Percentiles rank a stretch among this genome's conserved stretches.
Evolutionary conservation across 53 echinoderm and acorn worm species (phyloP).

Genomic region (Glandiceps talaboti): DNA sequence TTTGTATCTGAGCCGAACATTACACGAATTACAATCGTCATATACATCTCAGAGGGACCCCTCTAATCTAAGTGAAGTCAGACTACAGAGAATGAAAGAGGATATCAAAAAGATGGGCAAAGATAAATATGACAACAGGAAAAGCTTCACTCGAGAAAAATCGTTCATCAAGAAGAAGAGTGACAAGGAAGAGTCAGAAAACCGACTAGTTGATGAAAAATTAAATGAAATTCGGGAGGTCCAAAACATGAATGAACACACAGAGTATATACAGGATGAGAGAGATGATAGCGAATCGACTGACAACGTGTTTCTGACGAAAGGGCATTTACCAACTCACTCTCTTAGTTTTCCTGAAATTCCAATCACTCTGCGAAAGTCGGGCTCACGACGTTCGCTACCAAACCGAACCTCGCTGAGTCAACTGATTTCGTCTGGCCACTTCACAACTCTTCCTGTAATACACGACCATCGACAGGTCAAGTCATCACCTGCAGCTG

Average conservation of each 20-base stretch:
- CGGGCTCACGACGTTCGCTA: neutral
- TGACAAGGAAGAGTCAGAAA: neutral
- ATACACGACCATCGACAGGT: constrained; percentile 5
- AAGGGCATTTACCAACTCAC: constrained; percentile 17
- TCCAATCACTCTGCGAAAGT: constrained; percentile 4
- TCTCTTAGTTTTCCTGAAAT: constrained; percentile 49
- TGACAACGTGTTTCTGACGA: constrained; percentile 2
- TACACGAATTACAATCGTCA: constrained; percentile 38
- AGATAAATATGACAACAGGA: constrained; percentile 16
- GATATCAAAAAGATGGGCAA: constrained; percentile 2
- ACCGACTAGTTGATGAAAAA: neutral
- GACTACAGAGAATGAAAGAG: constrained; percentile 19
- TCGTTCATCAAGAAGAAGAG: neutral
- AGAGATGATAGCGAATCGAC: neutral
- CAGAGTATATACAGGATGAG: constrained; percentile 1
- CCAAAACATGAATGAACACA: neutral
- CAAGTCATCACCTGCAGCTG: neutral
- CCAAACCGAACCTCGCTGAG: constrained; percentile 54
- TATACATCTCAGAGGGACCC: constrained; percentile 17
- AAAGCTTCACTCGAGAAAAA: constrained; percentile 7
- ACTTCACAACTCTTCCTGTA: constrained; percentile 50
- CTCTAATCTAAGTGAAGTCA: constrained; percentile 21
- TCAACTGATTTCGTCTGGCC: constrained; percentile 53
- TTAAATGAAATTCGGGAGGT: constrained; percentile 4
- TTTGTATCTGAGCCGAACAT: constrained; percentile 29